A percentile compares a stretch with the other conserved stretches of the same genome.
phyloP scores from a whole-genome alignment of 2,113 vertebrate species.

The Saguinus midas region DNA sequence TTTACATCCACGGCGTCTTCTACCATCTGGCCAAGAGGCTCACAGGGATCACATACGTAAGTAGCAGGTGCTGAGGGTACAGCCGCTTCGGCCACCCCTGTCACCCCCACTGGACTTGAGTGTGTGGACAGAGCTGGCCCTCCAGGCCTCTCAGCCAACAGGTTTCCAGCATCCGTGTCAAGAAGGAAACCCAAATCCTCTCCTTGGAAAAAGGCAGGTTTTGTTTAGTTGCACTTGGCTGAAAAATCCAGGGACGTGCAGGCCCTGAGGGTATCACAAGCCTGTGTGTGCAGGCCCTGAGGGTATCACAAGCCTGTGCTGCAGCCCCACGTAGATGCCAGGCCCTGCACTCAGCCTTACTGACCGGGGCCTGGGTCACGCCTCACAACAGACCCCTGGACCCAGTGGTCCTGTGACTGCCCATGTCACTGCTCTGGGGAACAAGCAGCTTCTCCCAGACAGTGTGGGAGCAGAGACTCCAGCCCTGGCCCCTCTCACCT shows the following conservation, averaged over 20 bases:
- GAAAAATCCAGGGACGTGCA: no score
- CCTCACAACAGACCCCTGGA: background rate
- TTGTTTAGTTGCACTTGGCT: background rate
- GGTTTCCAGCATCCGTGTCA: no score
- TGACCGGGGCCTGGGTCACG: background rate
- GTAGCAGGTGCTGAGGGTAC: conserved; percentile 61
- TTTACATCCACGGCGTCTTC: conserved; percentile 90
- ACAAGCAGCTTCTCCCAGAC: background rate
- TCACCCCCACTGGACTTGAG: accelerated
- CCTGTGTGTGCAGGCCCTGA: background rate
- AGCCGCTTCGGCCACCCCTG: background rate
- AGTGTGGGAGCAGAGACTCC: background rate
- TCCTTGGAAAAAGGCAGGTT: background rate
- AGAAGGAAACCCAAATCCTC: accelerated
- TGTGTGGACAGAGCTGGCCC: accelerated
- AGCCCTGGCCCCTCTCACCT: background rate
- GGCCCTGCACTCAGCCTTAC: background rate
- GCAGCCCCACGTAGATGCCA: background rate
- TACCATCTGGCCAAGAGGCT: conserved; percentile 94
- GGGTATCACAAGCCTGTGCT: background rate
- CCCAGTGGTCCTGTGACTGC: background rate
- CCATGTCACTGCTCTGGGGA: no score
- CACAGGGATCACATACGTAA: conserved; percentile 89
- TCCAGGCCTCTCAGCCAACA: background rate
- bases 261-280: background rate